Evolutionary conservation across 2,113 vertebrate genomes (phyloP), one percentile per base, ranked within the genome.

Genomic region (Tiliqua scincoides): DNA sequence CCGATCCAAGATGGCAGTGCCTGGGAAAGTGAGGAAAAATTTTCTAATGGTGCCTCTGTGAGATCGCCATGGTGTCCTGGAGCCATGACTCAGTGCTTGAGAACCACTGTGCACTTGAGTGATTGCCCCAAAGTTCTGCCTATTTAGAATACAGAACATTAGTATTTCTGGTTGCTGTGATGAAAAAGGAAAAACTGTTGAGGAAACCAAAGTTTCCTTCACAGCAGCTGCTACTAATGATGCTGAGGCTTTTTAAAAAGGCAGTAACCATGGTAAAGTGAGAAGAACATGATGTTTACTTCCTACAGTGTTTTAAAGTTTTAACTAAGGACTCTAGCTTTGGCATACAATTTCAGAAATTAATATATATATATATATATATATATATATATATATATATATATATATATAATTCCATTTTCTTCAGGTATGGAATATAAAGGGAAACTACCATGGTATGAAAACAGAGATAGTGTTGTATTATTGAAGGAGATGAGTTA

Each of bases 401-500:
- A n/a, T n/a, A n/a, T n/a, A n/a, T n/a, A n/a, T n/a, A n/a, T 54
- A 84, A 25, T 48, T 27, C 32, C 37, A 27, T 77, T 67, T 77
- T 54, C n/a, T 67, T 84, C 48, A 63, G 87, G 9, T 71, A 75
- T 84, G 18, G 43, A 91, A 23, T 78, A 37, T 75, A 78, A 87
- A 90, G 32, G 25, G 25, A 83, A 54, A 21, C 54, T 52, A 5
- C 30, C 48, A 83, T 59, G 52, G 2, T 74, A 83, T 89, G 37
- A 5, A 89, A 88, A 81, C 68, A 57, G 4, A 30, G 82, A 63
- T 84, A 27, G 88, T 14, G 18, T 20, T 79, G 1, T 91, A n/a
- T 88, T 91, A 25, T 85, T 91, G 68, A 82, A 8, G 3, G 4
- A 23, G 6, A 54, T 85, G 37, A 30, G 62, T 89, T 88, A 77